These are phyloP conservation scores for Peromyscus aztecus DNA, from an alignment of 2,797 vertebrate genomes.

Conservation along the genomic window DNA sequence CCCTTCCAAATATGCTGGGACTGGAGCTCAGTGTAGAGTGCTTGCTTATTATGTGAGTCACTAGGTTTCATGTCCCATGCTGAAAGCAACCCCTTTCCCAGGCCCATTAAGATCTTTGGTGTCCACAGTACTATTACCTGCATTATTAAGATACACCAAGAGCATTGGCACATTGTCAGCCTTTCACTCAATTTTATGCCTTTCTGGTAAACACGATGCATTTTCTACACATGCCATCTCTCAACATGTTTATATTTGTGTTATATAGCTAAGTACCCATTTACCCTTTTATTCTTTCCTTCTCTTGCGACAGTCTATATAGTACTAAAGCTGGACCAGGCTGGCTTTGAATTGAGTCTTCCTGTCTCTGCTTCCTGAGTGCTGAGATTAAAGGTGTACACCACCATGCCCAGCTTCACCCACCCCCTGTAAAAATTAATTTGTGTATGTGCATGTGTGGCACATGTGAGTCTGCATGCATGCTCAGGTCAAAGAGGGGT, in stretches of 20 bases:
- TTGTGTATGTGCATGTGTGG: neutral
- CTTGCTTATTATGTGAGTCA: neutral
- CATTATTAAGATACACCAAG: neutral
- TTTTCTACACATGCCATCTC: neutral
- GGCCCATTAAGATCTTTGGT: neutral
- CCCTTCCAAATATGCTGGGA: neutral
- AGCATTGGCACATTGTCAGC: neutral
- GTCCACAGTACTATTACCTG: neutral
- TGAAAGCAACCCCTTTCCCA: neutral
- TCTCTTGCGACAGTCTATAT: neutral
- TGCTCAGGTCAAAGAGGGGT: neutral
- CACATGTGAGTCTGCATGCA: neutral
- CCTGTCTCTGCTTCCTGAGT: neutral
- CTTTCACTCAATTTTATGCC: neutral
- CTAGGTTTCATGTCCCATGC: neutral
- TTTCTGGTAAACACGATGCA: neutral
- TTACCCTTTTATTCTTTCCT: neutral
- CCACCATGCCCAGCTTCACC: neutral
- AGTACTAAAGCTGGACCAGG: neutral
- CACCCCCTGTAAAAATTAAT: neutral
- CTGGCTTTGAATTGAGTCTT: neutral
- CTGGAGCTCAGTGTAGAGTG: neutral
- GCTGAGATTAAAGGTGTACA: neutral
- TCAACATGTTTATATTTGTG: neutral
- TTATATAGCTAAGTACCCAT: neutral